Base-by-base conservation (phyloP, 1,140 invertebrate genomes). In the Venturia canescens region DNA sequence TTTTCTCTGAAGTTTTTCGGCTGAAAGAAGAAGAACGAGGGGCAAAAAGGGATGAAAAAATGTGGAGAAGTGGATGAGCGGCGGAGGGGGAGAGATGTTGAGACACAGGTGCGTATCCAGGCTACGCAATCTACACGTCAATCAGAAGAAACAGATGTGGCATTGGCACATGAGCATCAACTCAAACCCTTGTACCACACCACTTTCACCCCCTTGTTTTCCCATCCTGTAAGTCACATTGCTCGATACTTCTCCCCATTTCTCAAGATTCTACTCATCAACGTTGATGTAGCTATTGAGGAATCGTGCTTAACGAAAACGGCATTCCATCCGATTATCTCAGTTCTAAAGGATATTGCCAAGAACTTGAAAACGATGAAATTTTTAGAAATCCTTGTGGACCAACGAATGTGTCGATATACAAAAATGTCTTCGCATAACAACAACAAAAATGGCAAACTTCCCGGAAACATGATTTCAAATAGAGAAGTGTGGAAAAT, bases 71-170 rank as follows among this genome's bases (percentile, higher is more conserved):
- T 66, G 38, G 38, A 38, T 38, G 29, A 34, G 67, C 6, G 44
- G 44, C 26, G 13, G 21, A 34, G 50, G 26, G 34, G 18, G 78
- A 74, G 81, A 76, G n/a, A 23, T 60, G 57, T 23, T 67, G 77
- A 84, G 85, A 83, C 89, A 60, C 89, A 90, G 89, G 88, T 90
- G 89, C 80, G 80, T 87, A 84, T 87, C 86, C 83, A 80, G 76
- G 78, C 83, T 81, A 84, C 85, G 85, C 88, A 90, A 89, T 90
- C 85, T 88, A 86, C 85, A 83, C 87, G 88, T 90, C 89, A 89
- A 90, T 90, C 88, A 88, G 84, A 81, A 85, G 82, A 82, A 87
- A 87, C 87, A 90, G 89, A 89, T 89, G 88, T 83, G 87, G 44
- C 63, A 69, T 23, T 70, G 67, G 67, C 57, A 60, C 57, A 60